Conservation (phyloP, 2,888 invertebrate genomes). For the Notocelia uddmanniana region DNA sequence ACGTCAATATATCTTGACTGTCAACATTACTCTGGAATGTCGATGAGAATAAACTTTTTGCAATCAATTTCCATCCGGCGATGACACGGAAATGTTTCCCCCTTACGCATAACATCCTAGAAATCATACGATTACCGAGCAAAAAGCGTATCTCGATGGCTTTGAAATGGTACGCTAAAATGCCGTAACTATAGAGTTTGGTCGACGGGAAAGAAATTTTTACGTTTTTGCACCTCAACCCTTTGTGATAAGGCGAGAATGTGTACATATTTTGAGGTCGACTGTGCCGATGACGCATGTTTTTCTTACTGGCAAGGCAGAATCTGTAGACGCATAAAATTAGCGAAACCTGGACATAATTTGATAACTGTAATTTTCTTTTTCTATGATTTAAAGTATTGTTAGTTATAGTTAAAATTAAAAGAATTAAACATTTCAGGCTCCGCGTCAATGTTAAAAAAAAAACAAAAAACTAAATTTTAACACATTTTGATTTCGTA, state of each 20-base stretch:
- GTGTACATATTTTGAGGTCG: neutral
- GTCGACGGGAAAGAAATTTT: neutral
- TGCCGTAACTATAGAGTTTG: neutral
- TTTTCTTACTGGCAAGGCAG: slow-evolving; percentile 5
- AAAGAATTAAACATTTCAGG: no score
- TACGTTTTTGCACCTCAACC: neutral
- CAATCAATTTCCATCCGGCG: slow-evolving; percentile 34
- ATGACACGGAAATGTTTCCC: slow-evolving; percentile 45
- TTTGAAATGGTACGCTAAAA: neutral
- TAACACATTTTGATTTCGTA: no score
- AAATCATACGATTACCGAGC: slow-evolving; percentile 48
- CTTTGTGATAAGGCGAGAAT: neutral
- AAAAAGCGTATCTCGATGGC: slow-evolving; percentile 34
- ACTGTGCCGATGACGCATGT: slow-evolving; percentile 1
- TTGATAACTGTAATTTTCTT: no score
- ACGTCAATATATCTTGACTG: slow-evolving; percentile 7
- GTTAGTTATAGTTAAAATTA: no score
- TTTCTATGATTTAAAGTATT: no score
- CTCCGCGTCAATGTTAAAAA: no score
- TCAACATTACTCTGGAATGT: slow-evolving; percentile 22
- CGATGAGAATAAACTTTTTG: slow-evolving; percentile 39
- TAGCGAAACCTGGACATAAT: no score
- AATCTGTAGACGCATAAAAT: no score
- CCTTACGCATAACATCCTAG: slow-evolving; percentile 44
- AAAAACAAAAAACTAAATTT: no score